A percentile compares a stretch with the other conserved stretches of the same genome.
Evolutionary conservation across 2,797 vertebrate genomes (phyloP).

Genomic region (Megaceryle alcyon): DNA sequence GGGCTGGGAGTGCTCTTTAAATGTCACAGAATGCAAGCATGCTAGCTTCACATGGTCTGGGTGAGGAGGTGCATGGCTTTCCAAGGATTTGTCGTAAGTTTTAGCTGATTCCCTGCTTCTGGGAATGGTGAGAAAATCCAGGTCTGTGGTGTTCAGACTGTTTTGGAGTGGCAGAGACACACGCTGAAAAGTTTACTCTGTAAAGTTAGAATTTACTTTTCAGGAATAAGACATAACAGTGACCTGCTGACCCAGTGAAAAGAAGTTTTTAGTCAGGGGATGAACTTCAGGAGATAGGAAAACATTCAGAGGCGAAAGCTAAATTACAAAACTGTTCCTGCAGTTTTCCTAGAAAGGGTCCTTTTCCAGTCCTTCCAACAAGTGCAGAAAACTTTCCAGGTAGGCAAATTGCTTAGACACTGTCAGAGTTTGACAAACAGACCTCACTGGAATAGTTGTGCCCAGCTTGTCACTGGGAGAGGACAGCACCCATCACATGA

Average conservation of each 20-base stretch:
- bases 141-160: not conserved
- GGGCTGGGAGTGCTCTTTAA: constrained; percentile 16
- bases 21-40: constrained; percentile 18
- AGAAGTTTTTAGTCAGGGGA: not conserved
- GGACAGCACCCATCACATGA: not conserved
- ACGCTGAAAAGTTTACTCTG: not conserved
- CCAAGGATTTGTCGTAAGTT: constrained; percentile 21
- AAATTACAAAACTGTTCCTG: not conserved
- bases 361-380: not conserved
- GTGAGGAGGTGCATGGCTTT: constrained; percentile 23
- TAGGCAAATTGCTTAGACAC: not conserved
- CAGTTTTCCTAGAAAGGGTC: not conserved
- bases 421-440: not conserved
- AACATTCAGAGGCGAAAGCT: not conserved
- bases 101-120: not conserved
- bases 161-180: not conserved
- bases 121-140: not conserved
- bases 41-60: not conserved
- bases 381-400: not conserved
- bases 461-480: not conserved
- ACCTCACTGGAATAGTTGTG: not conserved
- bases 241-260: not conserved
- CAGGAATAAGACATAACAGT: not conserved
- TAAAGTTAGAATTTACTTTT: not conserved
- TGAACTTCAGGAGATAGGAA: not conserved